These are phyloP conservation scores for Baryphthengus martii DNA, from an alignment of 2,113 vertebrate genomes.

Conservation along the genomic window DNA sequence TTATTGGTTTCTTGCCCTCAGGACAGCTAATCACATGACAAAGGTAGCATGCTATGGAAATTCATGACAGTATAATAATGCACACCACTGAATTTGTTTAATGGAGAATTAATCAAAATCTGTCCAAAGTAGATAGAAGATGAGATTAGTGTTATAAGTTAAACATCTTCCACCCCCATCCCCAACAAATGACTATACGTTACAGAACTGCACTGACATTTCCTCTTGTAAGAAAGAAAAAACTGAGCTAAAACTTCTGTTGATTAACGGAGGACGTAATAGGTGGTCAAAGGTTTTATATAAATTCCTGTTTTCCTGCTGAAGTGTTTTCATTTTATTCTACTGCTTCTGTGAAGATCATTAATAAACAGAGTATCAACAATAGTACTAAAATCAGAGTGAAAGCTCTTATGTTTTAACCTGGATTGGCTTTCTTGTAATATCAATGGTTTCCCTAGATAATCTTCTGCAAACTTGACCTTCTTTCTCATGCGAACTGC, in stretches of 20 bases:
- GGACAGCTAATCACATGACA: constrained; percentile 46
- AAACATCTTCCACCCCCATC: background rate
- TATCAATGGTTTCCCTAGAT: background rate
- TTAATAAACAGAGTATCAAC: background rate
- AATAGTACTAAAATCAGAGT: background rate
- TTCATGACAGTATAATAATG: background rate
- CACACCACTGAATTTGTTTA: constrained; percentile 31
- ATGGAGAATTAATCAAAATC: constrained; percentile 59
- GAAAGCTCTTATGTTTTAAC: background rate
- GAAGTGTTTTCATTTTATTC: background rate
- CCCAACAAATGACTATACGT: background rate
- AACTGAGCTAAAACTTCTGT: background rate
- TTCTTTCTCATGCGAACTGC: background rate
- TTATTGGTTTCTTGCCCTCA: constrained; percentile 60
- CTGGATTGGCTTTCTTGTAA: background rate
- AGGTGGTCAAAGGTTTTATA: background rate
- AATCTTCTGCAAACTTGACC: background rate
- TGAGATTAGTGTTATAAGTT: background rate
- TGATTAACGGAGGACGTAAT: background rate
- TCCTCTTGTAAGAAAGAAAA: background rate
- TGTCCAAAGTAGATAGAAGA: constrained; percentile 1
- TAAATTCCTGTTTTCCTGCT: background rate
- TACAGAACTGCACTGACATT: background rate
- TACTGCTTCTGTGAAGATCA: background rate
- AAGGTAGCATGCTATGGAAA: background rate